These are phyloP conservation scores for Drosophila subobscura DNA, from an alignment of 1,140 invertebrate species.

Conservation along the genomic window DNA sequence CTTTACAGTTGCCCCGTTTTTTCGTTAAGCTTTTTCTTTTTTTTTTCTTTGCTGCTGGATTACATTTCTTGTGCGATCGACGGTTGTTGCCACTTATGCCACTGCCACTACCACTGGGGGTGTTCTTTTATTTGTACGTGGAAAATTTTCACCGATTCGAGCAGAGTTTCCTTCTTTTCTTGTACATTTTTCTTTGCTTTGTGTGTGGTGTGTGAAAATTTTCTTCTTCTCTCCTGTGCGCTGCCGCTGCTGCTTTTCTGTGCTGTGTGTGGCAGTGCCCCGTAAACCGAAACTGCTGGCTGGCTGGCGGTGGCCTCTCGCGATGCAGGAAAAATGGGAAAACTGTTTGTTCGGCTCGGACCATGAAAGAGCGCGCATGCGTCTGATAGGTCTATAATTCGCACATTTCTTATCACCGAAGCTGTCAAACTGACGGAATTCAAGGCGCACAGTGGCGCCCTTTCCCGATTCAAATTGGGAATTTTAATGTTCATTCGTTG, in stretches of 20 bases:
- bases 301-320: conserved; percentile 42
- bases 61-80: conserved; percentile 9
- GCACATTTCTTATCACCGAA: too few relatives aligned
- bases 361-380: too few relatives aligned
- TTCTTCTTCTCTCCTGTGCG: conserved; percentile 33
- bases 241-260: conserved; percentile 17
- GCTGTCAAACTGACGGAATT: too few relatives aligned
- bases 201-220: conserved; percentile 50
- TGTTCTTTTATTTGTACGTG: conserved; percentile 15
- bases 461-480: too few relatives aligned
- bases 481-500: too few relatives aligned
- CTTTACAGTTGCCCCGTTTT: too few relatives aligned
- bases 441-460: too few relatives aligned
- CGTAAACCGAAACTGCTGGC: conserved; percentile 73
- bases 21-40: too few relatives aligned
- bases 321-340: too few relatives aligned
- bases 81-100: conserved; percentile 2
- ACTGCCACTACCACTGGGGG: conserved; percentile 16
- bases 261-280: conserved; percentile 53
- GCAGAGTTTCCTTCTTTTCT: conserved; percentile 57
- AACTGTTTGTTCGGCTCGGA: too few relatives aligned
- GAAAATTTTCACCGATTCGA: conserved; percentile 52
- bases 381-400: too few relatives aligned
- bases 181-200: conserved; percentile 44
- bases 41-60: too few relatives aligned